phyloP scores from a whole-genome alignment of 2,113 vertebrate species.

The Caloenas nicobarica region DNA sequence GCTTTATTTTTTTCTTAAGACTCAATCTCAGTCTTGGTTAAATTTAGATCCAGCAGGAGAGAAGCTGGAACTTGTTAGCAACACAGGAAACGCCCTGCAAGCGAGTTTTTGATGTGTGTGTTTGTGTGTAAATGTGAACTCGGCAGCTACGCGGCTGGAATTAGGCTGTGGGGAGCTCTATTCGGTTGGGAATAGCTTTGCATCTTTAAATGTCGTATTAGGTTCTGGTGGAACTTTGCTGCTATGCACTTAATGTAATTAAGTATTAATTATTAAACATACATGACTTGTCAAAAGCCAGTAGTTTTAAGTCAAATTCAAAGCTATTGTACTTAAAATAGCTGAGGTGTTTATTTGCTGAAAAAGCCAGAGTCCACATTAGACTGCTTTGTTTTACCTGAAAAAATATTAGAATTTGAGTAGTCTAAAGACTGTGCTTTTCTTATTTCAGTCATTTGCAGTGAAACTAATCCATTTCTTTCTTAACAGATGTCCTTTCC shows the following conservation, averaged over 20 bases:
- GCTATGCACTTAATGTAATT: background rate
- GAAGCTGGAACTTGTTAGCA: constrained; percentile 62
- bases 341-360: background rate
- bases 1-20: background rate
- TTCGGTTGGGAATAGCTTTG: too few relatives aligned
- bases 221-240: background rate
- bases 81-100: constrained; percentile 14
- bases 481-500: background rate
- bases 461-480: background rate
- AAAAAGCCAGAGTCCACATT: background rate
- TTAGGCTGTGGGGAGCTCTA: background rate
- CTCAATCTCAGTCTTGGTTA: background rate
- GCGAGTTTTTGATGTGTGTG: constrained; percentile 41
- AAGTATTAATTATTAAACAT: background rate
- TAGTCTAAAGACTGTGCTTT: background rate
- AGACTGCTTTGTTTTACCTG: background rate
- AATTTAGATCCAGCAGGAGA: constrained; percentile 37
- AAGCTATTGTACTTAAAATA: background rate
- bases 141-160: background rate
- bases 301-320: background rate
- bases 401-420: background rate
- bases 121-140: constrained; percentile 6
- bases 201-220: background rate
- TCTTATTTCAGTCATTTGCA: background rate
- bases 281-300: background rate